Evolutionary conservation across 2,888 invertebrate genomes (phyloP), one percentile per base, ranked within the genome.

Genomic region (Caradrina clavipalpis): DNA sequence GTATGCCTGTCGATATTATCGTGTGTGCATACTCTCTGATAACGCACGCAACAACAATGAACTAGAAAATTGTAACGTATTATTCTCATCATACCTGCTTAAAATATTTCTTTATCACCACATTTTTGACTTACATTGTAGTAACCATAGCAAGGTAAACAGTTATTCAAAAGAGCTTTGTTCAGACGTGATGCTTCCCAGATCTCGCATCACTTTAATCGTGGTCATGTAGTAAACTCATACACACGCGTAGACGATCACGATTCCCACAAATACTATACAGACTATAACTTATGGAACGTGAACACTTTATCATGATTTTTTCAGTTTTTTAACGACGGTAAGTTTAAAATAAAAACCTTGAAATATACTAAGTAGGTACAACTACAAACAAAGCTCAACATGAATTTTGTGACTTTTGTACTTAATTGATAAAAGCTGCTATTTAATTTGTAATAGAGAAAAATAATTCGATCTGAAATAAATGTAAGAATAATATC

Each of bases 1-100:
- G 57, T 57, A 51, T 61, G 60, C 22, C 13, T n/a, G 74, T 58
- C 54, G 59, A 70, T 67, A 69, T 39, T 57, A 71, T 72, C 63
- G 10, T 53, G 59, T 62, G 51, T 58, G 55, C 57, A 61, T 68
- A 61, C 45, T 69, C 62, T 60, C 66, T 74, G 64, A 71, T 73
- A 68, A 17, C 19, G 31, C 63, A 62, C 47, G 49, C 53, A 60
- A 53, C 57, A 64, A 73, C 60, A 63, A 72, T 78, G 26, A 78
- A 76, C 61, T 65, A 70, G 54, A 71, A 72, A 59, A 56, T 39
- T 1, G 45, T 53, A 42, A 21, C n/a, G 1, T 45, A 51, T 51
- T 65, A 39, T 53, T 76, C 45, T 50, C 13, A 51, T 8, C 15
- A 35, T 51, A 22, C 19, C 35, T 35, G 1, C 39, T 15, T 45